Evolutionary conservation across 2,888 invertebrate species (phyloP).

Genomic region (Hyposoter didymator): DNA sequence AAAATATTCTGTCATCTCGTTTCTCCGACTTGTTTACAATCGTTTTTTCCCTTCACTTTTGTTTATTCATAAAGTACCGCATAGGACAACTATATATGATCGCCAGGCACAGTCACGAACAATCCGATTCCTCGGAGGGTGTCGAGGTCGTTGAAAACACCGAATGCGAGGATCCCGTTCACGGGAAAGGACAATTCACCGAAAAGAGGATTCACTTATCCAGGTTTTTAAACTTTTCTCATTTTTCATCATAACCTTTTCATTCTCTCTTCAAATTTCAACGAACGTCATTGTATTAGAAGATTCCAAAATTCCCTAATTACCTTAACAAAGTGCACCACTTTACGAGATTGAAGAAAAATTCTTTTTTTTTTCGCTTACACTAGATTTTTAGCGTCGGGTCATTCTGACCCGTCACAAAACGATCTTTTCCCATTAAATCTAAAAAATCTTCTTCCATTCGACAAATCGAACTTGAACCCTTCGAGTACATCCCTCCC

Average conservation of each 20-base stretch:
- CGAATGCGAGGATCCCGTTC: constrained; percentile 90
- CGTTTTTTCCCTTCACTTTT: neutral
- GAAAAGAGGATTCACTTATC: constrained; percentile 96
- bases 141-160: constrained; percentile 95
- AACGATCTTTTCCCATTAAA: neutral
- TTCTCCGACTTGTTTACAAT: neutral
- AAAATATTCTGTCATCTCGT: neutral
- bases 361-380: neutral
- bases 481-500: too few species aligned
- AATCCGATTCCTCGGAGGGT: constrained; percentile 95
- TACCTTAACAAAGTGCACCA: neutral
- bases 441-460: too few species aligned
- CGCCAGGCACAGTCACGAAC: constrained; percentile 96
- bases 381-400: neutral
- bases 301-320: neutral
- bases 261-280: neutral
- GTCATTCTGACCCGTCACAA: neutral
- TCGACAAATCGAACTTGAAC: too few species aligned
- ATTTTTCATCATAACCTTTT: neutral
- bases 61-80: constrained; percentile 88
- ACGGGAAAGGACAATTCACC: constrained; percentile 94
- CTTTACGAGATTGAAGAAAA: neutral
- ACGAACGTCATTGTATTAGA: neutral
- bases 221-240: constrained; percentile 86
- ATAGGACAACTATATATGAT: constrained; percentile 98